A percentile compares a stretch with the other conserved stretches of the same genome.
phyloP scores from a whole-genome alignment of 2,113 vertebrate genomes.

The Ancistrus triradiatus region DNA sequence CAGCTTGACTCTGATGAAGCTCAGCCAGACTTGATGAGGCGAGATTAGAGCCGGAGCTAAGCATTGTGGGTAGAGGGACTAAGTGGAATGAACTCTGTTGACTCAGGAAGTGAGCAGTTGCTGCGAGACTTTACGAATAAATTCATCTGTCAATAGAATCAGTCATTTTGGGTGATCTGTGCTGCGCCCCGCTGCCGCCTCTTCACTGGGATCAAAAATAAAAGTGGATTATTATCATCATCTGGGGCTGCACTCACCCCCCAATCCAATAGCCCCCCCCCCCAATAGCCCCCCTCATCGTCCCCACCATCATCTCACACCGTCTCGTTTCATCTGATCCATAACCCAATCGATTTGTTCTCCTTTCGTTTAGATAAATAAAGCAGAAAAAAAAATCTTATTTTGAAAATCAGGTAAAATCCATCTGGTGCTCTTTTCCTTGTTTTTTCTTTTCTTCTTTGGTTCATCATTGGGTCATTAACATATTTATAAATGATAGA shows the following conservation, averaged over 20 bases:
- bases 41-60: constrained; percentile 65
- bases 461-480: too few species aligned
- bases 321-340: neutral
- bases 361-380: neutral
- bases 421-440: too few species aligned
- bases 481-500: too few species aligned
- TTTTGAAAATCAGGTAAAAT: too few species aligned
- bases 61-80: constrained; percentile 68
- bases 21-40: constrained; percentile 48
- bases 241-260: too few species aligned
- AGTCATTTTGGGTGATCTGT: constrained; percentile 74
- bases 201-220: constrained; percentile 51
- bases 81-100: constrained; percentile 67
- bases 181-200: constrained; percentile 59
- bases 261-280: too few species aligned
- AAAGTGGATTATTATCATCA: constrained; percentile 39
- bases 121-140: constrained; percentile 72
- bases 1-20: constrained; percentile 45
- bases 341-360: constrained; percentile 24
- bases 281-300: too few species aligned
- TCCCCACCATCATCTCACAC: constrained; percentile 1
- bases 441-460: too few species aligned
- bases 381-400: too few species aligned
- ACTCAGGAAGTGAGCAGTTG: constrained; percentile 74
- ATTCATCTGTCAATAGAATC: constrained; percentile 76